phyloP scores from a whole-genome alignment of 2,797 vertebrate genomes.

The Malacoctenus gilli region DNA sequence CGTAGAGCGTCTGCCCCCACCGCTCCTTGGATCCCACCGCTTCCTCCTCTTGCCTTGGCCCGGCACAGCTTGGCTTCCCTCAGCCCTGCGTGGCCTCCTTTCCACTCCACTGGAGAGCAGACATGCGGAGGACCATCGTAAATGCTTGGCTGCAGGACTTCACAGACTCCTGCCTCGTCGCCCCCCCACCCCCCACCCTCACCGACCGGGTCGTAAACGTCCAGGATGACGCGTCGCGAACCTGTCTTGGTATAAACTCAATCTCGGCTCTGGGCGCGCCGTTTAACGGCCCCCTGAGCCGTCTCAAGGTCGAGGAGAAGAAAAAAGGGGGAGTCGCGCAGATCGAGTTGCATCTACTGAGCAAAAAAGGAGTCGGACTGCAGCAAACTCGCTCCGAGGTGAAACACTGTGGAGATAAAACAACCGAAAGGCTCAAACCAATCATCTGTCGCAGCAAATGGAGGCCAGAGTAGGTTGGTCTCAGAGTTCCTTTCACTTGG shows the following conservation, averaged over 20 bases:
- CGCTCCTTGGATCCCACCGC: constrained; percentile 46
- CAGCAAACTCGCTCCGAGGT: too few relatives aligned
- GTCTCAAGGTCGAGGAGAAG: too few relatives aligned
- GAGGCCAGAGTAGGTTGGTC: constrained; percentile 34
- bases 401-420: too few relatives aligned
- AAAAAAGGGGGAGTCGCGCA: too few relatives aligned
- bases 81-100: constrained; percentile 57
- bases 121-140: constrained; percentile 65
- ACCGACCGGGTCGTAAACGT: constrained; percentile 57
- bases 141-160: constrained; percentile 70
- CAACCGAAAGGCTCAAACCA: too few relatives aligned
- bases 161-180: constrained; percentile 55
- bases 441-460: too few relatives aligned
- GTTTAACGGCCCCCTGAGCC: too few relatives aligned
- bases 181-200: constrained; percentile 40
- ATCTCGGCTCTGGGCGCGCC: constrained; percentile 37
- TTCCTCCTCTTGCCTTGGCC: constrained; percentile 59
- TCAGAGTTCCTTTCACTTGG: constrained; percentile 34
- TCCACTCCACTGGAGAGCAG: constrained; percentile 72
- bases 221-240: constrained; percentile 22
- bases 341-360: too few relatives aligned
- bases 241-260: constrained; percentile 13
- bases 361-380: too few relatives aligned
- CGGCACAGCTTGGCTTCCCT: constrained; percentile 48
- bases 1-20: constrained; percentile 35